Conservation (phyloP, 1,140 invertebrate species). For the Achroia grisella region DNA sequence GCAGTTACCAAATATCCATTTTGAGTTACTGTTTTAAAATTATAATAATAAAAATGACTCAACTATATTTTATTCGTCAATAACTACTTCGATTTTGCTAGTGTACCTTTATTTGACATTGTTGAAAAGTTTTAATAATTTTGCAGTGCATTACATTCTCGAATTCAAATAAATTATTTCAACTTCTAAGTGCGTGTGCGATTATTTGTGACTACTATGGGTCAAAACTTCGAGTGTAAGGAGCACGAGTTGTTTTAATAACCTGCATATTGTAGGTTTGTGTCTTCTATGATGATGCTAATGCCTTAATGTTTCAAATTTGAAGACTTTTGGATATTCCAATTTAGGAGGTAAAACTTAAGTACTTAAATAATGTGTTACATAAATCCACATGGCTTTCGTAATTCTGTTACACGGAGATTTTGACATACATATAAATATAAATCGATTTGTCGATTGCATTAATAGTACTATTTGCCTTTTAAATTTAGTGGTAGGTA, state of each 20-base stretch:
- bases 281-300: conserved; percentile 17
- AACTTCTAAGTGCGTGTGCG: conserved; percentile 50
- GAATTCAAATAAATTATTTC: conserved; percentile 29
- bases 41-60: conserved; percentile 15
- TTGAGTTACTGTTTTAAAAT: conserved; percentile 27
- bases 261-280: conserved; percentile 66
- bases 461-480: too few relatives aligned
- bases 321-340: background rate
- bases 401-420: too few relatives aligned
- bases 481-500: too few relatives aligned
- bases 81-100: conserved; percentile 59
- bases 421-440: too few relatives aligned
- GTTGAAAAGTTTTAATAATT: conserved; percentile 44
- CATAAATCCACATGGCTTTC: too few relatives aligned
- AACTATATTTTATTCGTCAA: conserved; percentile 35
- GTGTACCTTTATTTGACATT: conserved; percentile 53
- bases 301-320: conserved; percentile 12
- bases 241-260: conserved; percentile 46
- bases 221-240: conserved; percentile 45
- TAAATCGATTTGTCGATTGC: too few relatives aligned
- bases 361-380: too few relatives aligned
- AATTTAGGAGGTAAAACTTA: background rate
- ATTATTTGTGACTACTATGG: conserved; percentile 37
- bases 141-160: conserved; percentile 44
- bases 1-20: conserved; percentile 25